Conservation (phyloP, 2,888 invertebrate genomes). For the Incurvaria masculella region DNA sequence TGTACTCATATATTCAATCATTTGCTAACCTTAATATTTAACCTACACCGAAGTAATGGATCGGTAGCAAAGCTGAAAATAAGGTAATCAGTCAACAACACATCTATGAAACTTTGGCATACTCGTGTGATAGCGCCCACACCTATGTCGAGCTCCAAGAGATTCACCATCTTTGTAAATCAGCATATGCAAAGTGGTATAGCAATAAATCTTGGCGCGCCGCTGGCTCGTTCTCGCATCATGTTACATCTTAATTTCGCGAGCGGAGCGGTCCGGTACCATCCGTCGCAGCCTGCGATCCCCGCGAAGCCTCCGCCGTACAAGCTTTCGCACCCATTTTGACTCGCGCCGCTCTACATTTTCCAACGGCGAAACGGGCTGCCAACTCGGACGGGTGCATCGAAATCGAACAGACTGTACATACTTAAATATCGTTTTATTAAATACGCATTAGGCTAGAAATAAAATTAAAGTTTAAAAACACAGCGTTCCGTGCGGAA, state of each 20-base stretch:
- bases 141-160: constrained; percentile 9
- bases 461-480: constrained; percentile 47
- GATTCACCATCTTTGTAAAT: constrained; percentile 51
- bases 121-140: constrained; percentile 5
- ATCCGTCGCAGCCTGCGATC: constrained; percentile 43
- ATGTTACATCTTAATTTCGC: constrained; percentile 61
- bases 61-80: neutral
- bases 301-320: constrained; percentile 49
- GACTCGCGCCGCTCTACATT: too few species aligned
- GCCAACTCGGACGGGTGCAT: too few species aligned
- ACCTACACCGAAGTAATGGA: too few species aligned
- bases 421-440: constrained; percentile 36
- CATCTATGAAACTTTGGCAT: neutral
- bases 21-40: too few species aligned
- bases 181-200: constrained; percentile 60
- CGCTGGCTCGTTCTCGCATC: constrained; percentile 58
- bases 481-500: constrained; percentile 39
- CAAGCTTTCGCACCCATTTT: too few species aligned
- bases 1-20: too few species aligned
- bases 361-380: too few species aligned
- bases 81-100: neutral
- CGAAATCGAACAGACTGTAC: too few species aligned
- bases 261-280: constrained; percentile 28
- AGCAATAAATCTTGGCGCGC: constrained; percentile 56
- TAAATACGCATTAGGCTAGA: constrained; percentile 54